Conservation (phyloP, 1,140 invertebrate species). For the Drosophila athabasca region DNA sequence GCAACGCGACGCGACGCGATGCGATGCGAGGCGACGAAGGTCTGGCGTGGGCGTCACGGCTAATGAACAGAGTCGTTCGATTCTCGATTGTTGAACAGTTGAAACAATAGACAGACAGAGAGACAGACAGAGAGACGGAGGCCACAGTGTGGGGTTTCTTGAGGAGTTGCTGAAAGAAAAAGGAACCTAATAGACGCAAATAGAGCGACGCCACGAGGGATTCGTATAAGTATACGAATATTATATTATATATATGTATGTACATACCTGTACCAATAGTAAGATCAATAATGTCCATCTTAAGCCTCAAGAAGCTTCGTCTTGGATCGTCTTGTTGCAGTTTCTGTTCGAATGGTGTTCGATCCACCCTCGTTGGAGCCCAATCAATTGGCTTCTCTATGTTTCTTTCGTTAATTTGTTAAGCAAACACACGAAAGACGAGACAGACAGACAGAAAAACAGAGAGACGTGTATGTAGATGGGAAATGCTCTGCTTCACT, state of each 20-base stretch:
- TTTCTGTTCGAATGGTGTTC: not conserved
- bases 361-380: slow-evolving; percentile 37
- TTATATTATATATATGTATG: too few species aligned
- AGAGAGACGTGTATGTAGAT: slow-evolving; percentile 4
- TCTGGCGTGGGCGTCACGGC: slow-evolving; percentile 58
- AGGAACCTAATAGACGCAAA: too few species aligned
- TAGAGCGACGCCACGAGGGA: too few species aligned
- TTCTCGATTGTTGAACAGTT: slow-evolving; percentile 4
- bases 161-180: too few species aligned
- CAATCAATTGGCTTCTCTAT: slow-evolving; percentile 36
- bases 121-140: too few species aligned
- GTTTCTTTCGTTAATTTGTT: slow-evolving; percentile 45
- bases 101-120: slow-evolving; percentile 45
- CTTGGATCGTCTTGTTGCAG: not conserved
- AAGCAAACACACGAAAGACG: slow-evolving; percentile 37
- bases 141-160: too few species aligned
- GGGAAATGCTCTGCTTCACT: slow-evolving; percentile 11
- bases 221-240: too few species aligned
- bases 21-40: slow-evolving; percentile 54
- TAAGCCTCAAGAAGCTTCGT: not conserved
- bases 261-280: too few species aligned
- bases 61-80: slow-evolving; percentile 59
- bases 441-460: slow-evolving; percentile 5
- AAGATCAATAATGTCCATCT: too few species aligned
- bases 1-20: slow-evolving; percentile 37